These are phyloP conservation scores for Muscicapa comitata DNA, from an alignment of 2,797 vertebrate genomes.

Conservation along the genomic window DNA sequence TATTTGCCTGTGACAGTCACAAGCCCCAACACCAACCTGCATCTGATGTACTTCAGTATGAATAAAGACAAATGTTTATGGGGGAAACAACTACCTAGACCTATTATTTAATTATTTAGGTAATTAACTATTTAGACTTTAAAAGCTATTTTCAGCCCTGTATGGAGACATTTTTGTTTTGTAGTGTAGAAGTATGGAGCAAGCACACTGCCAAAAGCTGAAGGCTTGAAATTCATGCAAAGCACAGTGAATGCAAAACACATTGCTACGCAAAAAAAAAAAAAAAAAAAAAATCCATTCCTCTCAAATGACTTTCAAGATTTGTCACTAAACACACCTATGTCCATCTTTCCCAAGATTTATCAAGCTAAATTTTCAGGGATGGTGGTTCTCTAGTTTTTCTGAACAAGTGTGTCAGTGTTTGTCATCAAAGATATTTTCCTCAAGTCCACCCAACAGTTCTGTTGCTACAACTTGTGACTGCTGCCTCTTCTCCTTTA, in stretches of 20 bases:
- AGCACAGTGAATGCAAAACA: background rate
- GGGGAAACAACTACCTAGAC: background rate
- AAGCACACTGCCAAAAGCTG: background rate
- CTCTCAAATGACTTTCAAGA: background rate
- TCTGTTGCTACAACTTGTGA: background rate
- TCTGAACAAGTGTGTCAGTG: background rate
- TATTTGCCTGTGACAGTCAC: background rate
- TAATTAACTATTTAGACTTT: background rate
- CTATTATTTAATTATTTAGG: background rate
- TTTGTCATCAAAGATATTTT: background rate
- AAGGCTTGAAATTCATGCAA: background rate
- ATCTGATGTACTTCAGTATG: background rate
- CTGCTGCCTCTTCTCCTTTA: background rate
- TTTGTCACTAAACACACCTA: accelerated
- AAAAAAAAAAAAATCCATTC: background rate
- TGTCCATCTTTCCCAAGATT: background rate
- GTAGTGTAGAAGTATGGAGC: background rate
- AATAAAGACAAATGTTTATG: background rate
- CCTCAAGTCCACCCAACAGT: background rate
- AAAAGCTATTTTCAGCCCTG: background rate
- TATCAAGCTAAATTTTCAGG: background rate
- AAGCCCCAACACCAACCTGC: background rate
- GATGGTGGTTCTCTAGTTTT: background rate
- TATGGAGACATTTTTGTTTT: background rate
- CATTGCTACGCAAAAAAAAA: background rate